These are phyloP conservation scores for Augochlora pura DNA, from an alignment of 1,140 invertebrate genomes.

Conservation along the genomic window DNA sequence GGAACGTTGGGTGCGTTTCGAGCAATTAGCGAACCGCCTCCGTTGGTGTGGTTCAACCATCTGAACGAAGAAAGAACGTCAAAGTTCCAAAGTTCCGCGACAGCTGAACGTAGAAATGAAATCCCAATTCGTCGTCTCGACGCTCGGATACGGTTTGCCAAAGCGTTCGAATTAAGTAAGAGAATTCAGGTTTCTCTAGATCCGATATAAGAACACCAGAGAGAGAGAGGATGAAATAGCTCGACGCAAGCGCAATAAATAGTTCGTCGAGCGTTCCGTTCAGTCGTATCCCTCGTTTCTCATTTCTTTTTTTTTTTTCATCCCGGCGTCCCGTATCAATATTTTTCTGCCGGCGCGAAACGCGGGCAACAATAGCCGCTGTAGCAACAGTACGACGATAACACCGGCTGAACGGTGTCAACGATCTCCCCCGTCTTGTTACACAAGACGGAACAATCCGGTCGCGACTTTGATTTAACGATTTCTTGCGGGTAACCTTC, in stretches of 20 bases:
- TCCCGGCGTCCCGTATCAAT: slow-evolving; percentile 13
- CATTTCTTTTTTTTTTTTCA: not conserved
- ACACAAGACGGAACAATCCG: slow-evolving; percentile 28
- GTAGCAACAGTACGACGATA: slow-evolving; percentile 38
- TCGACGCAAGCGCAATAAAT: not conserved
- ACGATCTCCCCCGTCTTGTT: slow-evolving; percentile 39
- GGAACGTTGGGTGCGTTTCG: not conserved
- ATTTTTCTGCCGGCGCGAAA: slow-evolving; percentile 15
- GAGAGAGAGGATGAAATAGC: not conserved
- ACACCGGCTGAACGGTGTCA: slow-evolving; percentile 36
- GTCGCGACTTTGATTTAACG: slow-evolving; percentile 41
- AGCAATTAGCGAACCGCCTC: not conserved
- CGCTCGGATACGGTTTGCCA: too few relatives aligned
- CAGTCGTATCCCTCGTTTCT: not conserved
- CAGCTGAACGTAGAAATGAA: too few relatives aligned
- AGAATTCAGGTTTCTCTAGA: not conserved
- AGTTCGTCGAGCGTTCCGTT: slow-evolving; percentile 2
- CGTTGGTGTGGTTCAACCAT: too few relatives aligned
- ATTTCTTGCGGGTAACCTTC: slow-evolving; percentile 44
- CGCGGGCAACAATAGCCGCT: slow-evolving; percentile 33
- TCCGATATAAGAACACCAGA: not conserved
- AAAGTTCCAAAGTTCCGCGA: too few relatives aligned
- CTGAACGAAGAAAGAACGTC: too few relatives aligned
- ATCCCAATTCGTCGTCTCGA: too few relatives aligned
- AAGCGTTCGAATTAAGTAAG: too few relatives aligned